Evolutionary conservation across 2,888 invertebrate species (phyloP).

Genomic region (Acleris sparsana): DNA sequence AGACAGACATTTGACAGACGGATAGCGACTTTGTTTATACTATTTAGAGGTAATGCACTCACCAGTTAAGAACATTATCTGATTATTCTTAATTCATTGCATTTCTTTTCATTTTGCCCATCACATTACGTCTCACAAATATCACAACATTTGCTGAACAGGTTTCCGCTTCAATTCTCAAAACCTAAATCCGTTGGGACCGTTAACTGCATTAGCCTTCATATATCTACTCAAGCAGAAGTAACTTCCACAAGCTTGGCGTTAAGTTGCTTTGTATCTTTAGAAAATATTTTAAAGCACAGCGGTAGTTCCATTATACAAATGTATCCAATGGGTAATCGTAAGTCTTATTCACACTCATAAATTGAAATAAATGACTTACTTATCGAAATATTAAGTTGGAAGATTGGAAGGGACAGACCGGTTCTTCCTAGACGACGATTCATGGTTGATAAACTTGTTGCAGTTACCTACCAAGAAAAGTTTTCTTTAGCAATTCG

Average conservation of each 20-base stretch:
- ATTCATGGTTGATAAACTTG: neutral
- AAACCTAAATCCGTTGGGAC: slow-evolving; percentile 32
- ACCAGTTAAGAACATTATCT: neutral
- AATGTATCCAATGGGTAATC: neutral
- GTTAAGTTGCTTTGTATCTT: slow-evolving; percentile 2
- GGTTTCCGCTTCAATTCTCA: slow-evolving; percentile 30
- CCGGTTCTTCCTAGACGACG: neutral
- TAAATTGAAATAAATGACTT: slow-evolving; percentile 3
- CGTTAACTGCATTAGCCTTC: slow-evolving; percentile 32
- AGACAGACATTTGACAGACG: no score
- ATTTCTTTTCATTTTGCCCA: neutral
- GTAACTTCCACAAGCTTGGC: slow-evolving; percentile 1
- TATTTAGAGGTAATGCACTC: no score
- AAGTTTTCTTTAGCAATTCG: no score
- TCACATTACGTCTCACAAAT: slow-evolving; percentile 10
- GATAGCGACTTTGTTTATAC: no score
- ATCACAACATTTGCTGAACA: slow-evolving; percentile 18
- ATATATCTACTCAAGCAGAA: slow-evolving; percentile 10
- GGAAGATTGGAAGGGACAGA: neutral
- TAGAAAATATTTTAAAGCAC: neutral
- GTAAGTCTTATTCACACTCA: neutral
- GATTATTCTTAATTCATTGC: neutral
- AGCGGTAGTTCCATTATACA: neutral
- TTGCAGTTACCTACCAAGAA: no score
- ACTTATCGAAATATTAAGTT: neutral